These are phyloP conservation scores for Contarinia nasturtii DNA, from an alignment of 1,140 invertebrate species.

Conservation along the genomic window DNA sequence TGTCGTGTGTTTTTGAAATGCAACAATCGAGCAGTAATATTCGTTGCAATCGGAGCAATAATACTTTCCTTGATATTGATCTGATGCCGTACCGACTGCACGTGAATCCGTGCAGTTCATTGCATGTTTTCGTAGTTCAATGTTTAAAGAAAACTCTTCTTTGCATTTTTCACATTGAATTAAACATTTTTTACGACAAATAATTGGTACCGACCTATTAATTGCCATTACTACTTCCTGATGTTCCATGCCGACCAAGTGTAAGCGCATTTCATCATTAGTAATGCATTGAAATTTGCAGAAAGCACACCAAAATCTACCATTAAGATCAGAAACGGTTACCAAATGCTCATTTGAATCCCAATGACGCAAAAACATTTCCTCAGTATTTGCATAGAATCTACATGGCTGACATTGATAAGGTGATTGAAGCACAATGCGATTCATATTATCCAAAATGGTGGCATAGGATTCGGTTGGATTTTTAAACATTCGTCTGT, in stretches of 20 bases:
- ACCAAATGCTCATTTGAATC: slow-evolving; percentile 38
- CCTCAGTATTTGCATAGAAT: slow-evolving; percentile 63
- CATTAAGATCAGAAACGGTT: slow-evolving; percentile 15
- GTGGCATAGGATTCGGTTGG: slow-evolving; percentile 20
- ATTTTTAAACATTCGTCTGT: slow-evolving; percentile 35
- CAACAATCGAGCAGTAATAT: slow-evolving; percentile 34
- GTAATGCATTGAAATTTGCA: slow-evolving; percentile 52
- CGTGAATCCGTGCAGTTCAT: slow-evolving; percentile 19
- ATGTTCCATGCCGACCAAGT: slow-evolving; percentile 45
- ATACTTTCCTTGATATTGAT: slow-evolving; percentile 41
- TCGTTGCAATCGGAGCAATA: slow-evolving; percentile 34
- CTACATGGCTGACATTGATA: slow-evolving; percentile 67
- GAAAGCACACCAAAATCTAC: slow-evolving; percentile 50
- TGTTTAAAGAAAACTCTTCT: slow-evolving; percentile 43
- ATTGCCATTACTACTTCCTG: slow-evolving; percentile 48
- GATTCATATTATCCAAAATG: slow-evolving; percentile 56
- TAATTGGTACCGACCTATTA: slow-evolving; percentile 58
- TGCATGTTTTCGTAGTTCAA: slow-evolving; percentile 44
- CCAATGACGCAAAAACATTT: slow-evolving; percentile 57
- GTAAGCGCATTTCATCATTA: slow-evolving; percentile 43
- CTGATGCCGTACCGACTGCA: slow-evolving; percentile 27
- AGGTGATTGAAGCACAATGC: slow-evolving; percentile 55
- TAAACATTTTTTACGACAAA: slow-evolving; percentile 45
- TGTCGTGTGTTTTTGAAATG: slow-evolving; percentile 43
- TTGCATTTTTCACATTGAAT: slow-evolving; percentile 40